Evolutionary conservation across 2,888 invertebrate species (phyloP), one percentile per base, ranked within the genome.

Genomic region (Tanaodytes sp.): DNA sequence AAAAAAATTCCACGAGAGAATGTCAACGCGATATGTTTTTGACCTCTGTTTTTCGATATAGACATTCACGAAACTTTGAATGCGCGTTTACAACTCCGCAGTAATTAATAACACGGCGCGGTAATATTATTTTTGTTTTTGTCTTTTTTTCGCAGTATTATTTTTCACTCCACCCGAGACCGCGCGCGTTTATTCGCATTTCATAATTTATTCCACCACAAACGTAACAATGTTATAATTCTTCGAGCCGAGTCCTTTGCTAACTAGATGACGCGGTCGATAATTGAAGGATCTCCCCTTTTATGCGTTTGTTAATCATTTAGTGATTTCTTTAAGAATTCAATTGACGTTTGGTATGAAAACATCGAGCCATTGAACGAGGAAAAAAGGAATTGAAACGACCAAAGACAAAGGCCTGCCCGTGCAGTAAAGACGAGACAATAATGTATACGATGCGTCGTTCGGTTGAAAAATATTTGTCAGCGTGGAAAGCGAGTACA

Each of bases 1-100:
- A 27, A 27, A 27, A 4, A 54, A 63, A 55, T 27, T 36, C 27
- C 54, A 33, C 59, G 46, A 48, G 42, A 55, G 18, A 54, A 67
- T 48, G 66, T 67, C 67, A 46, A 37, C 55, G 43, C 66, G 61
- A 66, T 59, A 51, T 57, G 49, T 62, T 68, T 57, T 62, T n/a
- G 51, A 62, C 67, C 45, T 57, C 62, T 51, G 51, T 55, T 51
- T 49, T 31, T 51, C 31, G 37, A 45, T 52, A 46, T 51, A 27
- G 16, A n/a, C 49, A 58, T 59, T 59, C 49, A 49, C 15, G 14
- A 15, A 31, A 15, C 30, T 30, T 33, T 49, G 5, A 61, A 51
- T 51, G 39, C 46, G 18, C 16, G 46, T 40, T 36, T 39, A 48
- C 55, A 36, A 42, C 39, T 40, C 39, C 12, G 48, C 48, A n/a